Evolutionary conservation across 2,888 invertebrate genomes (phyloP).

Genomic region (Andrena fulva): DNA sequence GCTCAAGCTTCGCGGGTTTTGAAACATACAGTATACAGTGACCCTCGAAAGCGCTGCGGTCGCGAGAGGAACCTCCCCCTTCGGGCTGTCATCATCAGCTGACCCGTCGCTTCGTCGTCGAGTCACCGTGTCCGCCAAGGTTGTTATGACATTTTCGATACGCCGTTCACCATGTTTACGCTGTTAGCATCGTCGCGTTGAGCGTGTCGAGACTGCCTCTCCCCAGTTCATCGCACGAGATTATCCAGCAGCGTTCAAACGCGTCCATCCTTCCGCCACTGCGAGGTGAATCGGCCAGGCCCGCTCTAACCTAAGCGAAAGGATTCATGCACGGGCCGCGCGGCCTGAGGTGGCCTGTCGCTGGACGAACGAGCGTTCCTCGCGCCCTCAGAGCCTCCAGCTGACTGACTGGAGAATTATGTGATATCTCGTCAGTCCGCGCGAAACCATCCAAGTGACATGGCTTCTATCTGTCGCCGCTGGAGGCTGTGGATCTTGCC

Average conservation of each 20-base stretch:
- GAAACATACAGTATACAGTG: no score
- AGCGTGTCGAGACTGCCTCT: neutral
- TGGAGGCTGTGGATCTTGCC: constrained; percentile 98
- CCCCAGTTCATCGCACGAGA: constrained; percentile 4
- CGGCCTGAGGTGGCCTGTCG: neutral
- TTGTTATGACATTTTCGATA: constrained; percentile 43
- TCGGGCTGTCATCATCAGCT: constrained; percentile 73
- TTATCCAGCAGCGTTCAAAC: neutral
- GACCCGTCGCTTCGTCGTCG: constrained; percentile 43
- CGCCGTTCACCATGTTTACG: constrained; percentile 30
- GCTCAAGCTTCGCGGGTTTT: no score
- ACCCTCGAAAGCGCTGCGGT: no score
- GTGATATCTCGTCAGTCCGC: constrained; percentile 62
- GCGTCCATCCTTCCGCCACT: neutral
- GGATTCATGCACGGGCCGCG: neutral
- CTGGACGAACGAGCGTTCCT: neutral
- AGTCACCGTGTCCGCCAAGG: constrained; percentile 61
- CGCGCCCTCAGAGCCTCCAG: constrained; percentile 13
- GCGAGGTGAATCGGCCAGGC: neutral
- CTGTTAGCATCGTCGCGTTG: neutral
- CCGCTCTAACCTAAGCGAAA: constrained; percentile 26
- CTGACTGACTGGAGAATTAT: constrained; percentile 60
- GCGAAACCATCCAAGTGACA: constrained; percentile 65
- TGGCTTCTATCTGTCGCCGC: constrained; percentile 81
- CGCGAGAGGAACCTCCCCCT: constrained; percentile 15